Percentiles rank a stretch among this genome's conserved stretches.
Evolutionary conservation across 2,888 invertebrate genomes (phyloP).

Genomic region (Petrophora chlorosata): DNA sequence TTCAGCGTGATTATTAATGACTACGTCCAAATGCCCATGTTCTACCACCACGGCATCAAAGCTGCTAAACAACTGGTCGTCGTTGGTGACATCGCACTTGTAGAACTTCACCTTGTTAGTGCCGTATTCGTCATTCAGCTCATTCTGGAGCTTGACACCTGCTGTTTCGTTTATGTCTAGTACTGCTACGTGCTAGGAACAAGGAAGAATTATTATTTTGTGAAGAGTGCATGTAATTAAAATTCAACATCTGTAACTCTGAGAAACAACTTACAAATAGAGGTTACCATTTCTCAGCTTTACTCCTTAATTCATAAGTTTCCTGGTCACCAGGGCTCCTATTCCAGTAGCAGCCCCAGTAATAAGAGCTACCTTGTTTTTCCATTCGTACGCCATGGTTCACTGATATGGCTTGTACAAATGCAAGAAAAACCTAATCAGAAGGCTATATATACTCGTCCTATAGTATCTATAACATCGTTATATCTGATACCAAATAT

Average conservation of each 20-base stretch:
- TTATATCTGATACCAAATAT: too few relatives aligned
- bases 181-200: slow-evolving; percentile 46
- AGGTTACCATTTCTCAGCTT: too few relatives aligned
- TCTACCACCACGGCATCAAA: slow-evolving; percentile 39
- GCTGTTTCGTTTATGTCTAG: slow-evolving; percentile 47
- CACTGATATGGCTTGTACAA: too few relatives aligned
- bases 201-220: too few relatives aligned
- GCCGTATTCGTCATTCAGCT: slow-evolving; percentile 44
- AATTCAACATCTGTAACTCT: too few relatives aligned
- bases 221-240: too few relatives aligned
- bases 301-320: background rate
- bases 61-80: slow-evolving; percentile 41
- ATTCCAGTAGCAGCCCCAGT: slow-evolving; percentile 54
- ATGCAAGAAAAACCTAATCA: too few relatives aligned
- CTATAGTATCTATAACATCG: too few relatives aligned
- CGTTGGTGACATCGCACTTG: slow-evolving; percentile 53
- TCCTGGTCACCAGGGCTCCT: slow-evolving; percentile 55
- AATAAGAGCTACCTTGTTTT: slow-evolving; percentile 46
- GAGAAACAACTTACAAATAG: too few relatives aligned
- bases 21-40: slow-evolving; percentile 45
- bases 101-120: slow-evolving; percentile 44
- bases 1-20: slow-evolving; percentile 55
- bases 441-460: too few relatives aligned
- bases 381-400: slow-evolving; percentile 39
- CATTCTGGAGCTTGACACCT: slow-evolving; percentile 41